Conservation (phyloP, 2,797 vertebrate species). For the Atherinosoma microstoma region DNA sequence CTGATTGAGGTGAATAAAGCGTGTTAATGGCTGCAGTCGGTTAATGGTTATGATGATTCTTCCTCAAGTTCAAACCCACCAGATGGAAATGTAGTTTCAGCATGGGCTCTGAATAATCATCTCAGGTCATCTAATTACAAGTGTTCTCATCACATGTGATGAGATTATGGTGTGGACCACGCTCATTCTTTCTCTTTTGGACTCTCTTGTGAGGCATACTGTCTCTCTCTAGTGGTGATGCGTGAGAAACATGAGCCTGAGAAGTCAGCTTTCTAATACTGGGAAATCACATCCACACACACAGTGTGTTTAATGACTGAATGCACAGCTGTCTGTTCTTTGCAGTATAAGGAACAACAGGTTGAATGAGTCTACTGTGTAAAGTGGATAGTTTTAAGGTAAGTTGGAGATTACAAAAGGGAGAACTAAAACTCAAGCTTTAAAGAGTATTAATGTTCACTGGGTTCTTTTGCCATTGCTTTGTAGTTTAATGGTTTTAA, state of each 20-base stretch:
- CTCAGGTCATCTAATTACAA: conserved; percentile 53
- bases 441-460: not conserved
- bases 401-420: not conserved
- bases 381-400: not conserved
- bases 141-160: conserved; percentile 31
- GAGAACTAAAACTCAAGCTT: not conserved
- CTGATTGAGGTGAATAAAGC: conserved; percentile 36
- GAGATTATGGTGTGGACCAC: conserved; percentile 33
- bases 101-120: conserved; percentile 24
- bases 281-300: not conserved
- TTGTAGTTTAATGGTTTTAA: too few relatives aligned
- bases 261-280: not conserved
- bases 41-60: conserved; percentile 46
- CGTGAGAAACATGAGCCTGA: conserved; percentile 25
- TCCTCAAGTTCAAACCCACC: conserved; percentile 38
- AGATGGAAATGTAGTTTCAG: conserved; percentile 56
- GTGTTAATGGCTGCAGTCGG: conserved; percentile 10
- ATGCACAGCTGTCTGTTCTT: not conserved
- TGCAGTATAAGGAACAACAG: not conserved
- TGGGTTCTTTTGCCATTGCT: not conserved
- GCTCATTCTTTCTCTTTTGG: conserved; percentile 12
- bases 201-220: conserved; percentile 35
- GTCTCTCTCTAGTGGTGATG: conserved; percentile 72
- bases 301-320: not conserved
- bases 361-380: not conserved